phyloP scores from a whole-genome alignment of 2,797 vertebrate species.

The Sebastes matsubarae region DNA sequence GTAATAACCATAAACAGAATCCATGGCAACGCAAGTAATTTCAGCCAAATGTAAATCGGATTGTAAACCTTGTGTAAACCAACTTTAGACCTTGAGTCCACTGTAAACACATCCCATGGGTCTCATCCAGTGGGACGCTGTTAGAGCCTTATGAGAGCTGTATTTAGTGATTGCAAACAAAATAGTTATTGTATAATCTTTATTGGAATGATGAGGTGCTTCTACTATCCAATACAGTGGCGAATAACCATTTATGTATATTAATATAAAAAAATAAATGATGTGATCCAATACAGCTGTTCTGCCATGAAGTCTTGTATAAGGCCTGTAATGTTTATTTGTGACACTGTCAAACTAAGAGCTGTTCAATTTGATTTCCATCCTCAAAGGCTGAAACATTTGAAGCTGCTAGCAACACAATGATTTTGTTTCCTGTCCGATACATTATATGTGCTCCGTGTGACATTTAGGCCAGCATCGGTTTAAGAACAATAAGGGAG shows the following conservation, averaged over 20 bases:
- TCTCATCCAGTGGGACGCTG: not conserved
- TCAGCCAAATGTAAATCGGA: slow-evolving; percentile 21
- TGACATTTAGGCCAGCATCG: not conserved
- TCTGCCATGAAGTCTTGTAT: not conserved
- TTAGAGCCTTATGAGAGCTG: not conserved
- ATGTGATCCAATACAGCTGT: not conserved
- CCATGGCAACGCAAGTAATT: slow-evolving; percentile 12
- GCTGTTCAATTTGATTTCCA: not conserved
- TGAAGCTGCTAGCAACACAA: not conserved
- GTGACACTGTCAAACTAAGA: not conserved
- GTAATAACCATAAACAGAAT: slow-evolving; percentile 23
- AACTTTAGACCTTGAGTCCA: slow-evolving; percentile 16
- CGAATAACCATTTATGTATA: not conserved
- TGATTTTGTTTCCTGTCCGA: not conserved
- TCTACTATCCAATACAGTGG: not conserved
- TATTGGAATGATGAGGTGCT: not conserved
- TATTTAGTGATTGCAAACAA: slow-evolving; percentile 11
- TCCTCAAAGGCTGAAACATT: not conserved
- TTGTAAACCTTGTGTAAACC: slow-evolving; percentile 19
- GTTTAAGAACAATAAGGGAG: not conserved
- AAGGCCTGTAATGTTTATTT: not conserved
- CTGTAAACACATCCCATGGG: slow-evolving; percentile 1
- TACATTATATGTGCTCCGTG: not conserved
- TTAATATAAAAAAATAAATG: not conserved
- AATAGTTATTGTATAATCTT: not conserved